Conservation (phyloP, 2,113 vertebrate species). For the Chlamydotis undulata region DNA sequence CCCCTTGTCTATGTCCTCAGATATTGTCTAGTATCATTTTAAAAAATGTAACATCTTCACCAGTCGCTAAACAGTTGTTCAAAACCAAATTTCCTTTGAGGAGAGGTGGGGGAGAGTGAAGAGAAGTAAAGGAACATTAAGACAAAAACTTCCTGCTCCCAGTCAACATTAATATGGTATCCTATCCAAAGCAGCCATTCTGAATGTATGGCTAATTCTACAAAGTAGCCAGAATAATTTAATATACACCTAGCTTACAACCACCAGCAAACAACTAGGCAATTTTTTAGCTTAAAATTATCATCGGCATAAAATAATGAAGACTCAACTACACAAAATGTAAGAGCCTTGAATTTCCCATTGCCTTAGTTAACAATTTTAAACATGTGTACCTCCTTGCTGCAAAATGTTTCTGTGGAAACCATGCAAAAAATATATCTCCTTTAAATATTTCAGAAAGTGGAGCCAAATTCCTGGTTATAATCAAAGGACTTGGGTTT, state of each 20-base stretch:
- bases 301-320: neutral
- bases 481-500: neutral
- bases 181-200: neutral
- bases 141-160: neutral
- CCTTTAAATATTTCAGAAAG: neutral
- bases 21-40: neutral
- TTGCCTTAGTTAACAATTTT: neutral
- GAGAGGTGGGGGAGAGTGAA: neutral
- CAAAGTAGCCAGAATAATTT: neutral
- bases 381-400: neutral
- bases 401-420: neutral
- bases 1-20: neutral
- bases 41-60: neutral
- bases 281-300: neutral
- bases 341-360: neutral
- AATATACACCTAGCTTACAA: neutral
- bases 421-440: neutral
- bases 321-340: neutral
- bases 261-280: neutral
- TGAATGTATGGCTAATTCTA: neutral
- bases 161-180: neutral
- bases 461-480: neutral
- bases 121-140: neutral
- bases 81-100: neutral
- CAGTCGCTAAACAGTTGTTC: neutral